Base-by-base conservation (phyloP, 2,797 vertebrate species). In the Sebastes hubbsi region DNA sequence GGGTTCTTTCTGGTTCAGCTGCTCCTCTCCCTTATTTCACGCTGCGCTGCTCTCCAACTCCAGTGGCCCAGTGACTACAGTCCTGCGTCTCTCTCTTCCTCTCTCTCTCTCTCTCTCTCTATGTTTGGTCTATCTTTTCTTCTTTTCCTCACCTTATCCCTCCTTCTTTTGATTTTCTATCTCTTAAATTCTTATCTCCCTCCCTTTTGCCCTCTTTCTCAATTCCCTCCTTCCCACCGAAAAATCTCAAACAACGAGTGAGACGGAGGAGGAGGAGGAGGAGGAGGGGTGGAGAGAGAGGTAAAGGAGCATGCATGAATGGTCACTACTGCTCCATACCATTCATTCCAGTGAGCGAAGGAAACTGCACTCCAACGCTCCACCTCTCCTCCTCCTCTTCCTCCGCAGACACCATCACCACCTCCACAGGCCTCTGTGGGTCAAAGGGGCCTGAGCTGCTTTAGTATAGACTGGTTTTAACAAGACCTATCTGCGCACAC, bases 1-100 rank as follows among this genome's bases (percentile, higher is more conserved):
- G 81, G 91, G 91, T 91, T 94, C 92, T 94, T 96, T 96, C 94
- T 95, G 95, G 94, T 96, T 96, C 95, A 96, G 91, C 93, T 94
- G 95, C 92, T 95, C 85, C 89, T 95, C 93, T 94, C 89, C 88
- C 90, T 95, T 94, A 95, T 96, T 96, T 96, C 95, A 96, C 93
- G 95, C 95, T 96, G 94, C 68, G 87, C 91, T 96, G 95, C 95
- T 93, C 94, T 91, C 91, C 82, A 88, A 93, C 94, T 95, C 88
- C 89, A 90, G 88, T 90, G 90, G 88, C 91, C 92, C 87, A 88
- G 88, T 87, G 88, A 94, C 89, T 87, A 84, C 71, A 94, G 92
- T 95, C 91, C 91, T 89, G 78, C 73, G 73, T 87, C 90, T 63
- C 77, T 80, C 63, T 60, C 56, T 65, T 25, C 30, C n/a, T 25